Conservation (phyloP, 64 coral and sea anemone genomes). For the Stichodactyla helianthus region DNA sequence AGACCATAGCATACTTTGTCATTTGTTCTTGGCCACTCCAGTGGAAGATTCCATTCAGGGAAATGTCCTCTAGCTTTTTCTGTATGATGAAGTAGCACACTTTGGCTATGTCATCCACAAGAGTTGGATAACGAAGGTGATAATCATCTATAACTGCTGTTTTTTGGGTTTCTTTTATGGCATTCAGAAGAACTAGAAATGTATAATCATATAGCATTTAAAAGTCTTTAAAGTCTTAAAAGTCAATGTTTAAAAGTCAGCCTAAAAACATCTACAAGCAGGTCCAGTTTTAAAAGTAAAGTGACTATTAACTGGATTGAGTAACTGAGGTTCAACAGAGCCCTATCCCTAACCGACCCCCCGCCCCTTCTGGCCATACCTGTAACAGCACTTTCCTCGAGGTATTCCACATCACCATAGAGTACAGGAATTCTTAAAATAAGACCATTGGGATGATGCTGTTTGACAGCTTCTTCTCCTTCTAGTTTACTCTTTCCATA, state of each 20-base stretch:
- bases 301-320: no score
- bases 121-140: constrained; percentile 69
- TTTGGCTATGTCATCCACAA: constrained; percentile 62
- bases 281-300: no score
- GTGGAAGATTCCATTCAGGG: constrained; percentile 64
- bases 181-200: constrained; percentile 62
- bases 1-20: constrained; percentile 82
- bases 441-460: constrained; percentile 26
- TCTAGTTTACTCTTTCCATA: constrained; percentile 83
- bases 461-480: constrained; percentile 52
- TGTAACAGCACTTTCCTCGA: constrained; percentile 80
- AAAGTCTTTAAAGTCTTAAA: no score
- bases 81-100: constrained; percentile 55
- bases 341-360: no score
- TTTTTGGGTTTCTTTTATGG: constrained; percentile 56
- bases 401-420: constrained; percentile 71
- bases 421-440: constrained; percentile 71
- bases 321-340: no score
- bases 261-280: no score
- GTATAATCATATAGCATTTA: no score
- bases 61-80: constrained; percentile 22
- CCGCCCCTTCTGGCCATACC: constrained; percentile 27
- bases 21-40: constrained; percentile 71
- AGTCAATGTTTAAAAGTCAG: no score
- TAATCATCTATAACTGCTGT: constrained; percentile 60